Conservation (phyloP, 2,797 vertebrate species). For the Pithecia hirsuta region DNA sequence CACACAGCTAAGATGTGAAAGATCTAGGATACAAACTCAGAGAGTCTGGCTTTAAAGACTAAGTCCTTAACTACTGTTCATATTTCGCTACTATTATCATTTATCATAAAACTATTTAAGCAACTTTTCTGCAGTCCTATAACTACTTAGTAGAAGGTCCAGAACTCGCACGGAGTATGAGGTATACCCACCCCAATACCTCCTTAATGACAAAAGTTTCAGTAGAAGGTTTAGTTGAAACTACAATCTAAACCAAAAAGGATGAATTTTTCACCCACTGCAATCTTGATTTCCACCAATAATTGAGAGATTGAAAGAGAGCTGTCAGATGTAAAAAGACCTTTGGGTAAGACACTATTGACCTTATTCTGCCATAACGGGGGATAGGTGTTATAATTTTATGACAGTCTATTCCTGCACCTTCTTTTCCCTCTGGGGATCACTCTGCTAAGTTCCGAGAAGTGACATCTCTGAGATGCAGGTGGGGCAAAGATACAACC, state of each 20-base stretch:
- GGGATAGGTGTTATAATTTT: neutral
- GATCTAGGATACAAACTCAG: neutral
- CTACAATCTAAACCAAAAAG: neutral
- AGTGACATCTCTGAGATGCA: neutral
- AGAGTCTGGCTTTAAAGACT: neutral
- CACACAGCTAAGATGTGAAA: neutral
- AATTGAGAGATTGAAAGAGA: neutral
- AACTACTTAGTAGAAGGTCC: neutral
- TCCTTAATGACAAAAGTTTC: neutral
- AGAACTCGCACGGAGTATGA: neutral
- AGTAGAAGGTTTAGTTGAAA: neutral
- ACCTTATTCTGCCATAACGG: conserved; percentile 37
- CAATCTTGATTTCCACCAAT: neutral
- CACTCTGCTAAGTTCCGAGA: neutral
- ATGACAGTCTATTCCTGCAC: neutral
- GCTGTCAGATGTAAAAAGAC: neutral
- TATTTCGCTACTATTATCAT: no score
- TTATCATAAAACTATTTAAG: neutral
- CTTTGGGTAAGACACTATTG: neutral
- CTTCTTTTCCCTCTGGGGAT: neutral
- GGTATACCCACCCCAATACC: neutral
- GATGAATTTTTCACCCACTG: neutral
- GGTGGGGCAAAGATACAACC: neutral
- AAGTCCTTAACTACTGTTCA: neutral
- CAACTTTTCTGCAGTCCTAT: neutral